These are phyloP conservation scores for Phycodurus eques DNA, from an alignment of 2,113 vertebrate genomes.

Conservation along the genomic window DNA sequence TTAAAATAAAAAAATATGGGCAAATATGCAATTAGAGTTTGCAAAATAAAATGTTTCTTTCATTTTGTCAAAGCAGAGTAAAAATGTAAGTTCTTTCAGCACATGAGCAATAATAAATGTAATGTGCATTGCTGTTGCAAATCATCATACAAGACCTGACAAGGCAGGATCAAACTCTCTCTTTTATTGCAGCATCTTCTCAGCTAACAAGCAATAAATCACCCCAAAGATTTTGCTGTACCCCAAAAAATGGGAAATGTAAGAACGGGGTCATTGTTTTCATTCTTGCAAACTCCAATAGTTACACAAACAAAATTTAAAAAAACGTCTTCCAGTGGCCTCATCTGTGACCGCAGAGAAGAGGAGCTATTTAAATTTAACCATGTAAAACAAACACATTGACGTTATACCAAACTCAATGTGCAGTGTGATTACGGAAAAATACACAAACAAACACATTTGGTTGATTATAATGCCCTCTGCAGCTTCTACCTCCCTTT, in stretches of 20 bases:
- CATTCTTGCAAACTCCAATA: constrained; percentile 34
- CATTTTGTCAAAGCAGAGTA: constrained; percentile 9
- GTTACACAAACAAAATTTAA: constrained; percentile 9
- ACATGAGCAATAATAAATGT: constrained; percentile 28
- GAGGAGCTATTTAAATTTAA: constrained; percentile 21
- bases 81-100: constrained; percentile 21
- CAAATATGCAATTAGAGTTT: constrained; percentile 11
- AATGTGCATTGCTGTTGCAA: constrained; percentile 33
- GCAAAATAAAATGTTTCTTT: constrained; percentile 16
- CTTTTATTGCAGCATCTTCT: constrained; percentile 51
- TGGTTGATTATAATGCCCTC: constrained; percentile 37
- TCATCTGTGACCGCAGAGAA: constrained; percentile 38
- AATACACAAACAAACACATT: constrained; percentile 4
- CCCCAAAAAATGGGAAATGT: constrained; percentile 45
- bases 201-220: constrained; percentile 66
- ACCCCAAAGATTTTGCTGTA: constrained; percentile 43
- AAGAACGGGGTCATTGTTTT: constrained; percentile 30
- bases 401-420: constrained; percentile 17
- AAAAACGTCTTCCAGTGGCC: constrained; percentile 36
- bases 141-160: constrained; percentile 51
- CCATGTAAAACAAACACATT: constrained; percentile 25
- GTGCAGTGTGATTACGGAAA: not conserved
- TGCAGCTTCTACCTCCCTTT: constrained; percentile 8
- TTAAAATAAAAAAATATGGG: constrained; percentile 7
- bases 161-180: constrained; percentile 46